phyloP scores from a whole-genome alignment of 1,140 invertebrate species.

The Sarcophaga bullata region DNA sequence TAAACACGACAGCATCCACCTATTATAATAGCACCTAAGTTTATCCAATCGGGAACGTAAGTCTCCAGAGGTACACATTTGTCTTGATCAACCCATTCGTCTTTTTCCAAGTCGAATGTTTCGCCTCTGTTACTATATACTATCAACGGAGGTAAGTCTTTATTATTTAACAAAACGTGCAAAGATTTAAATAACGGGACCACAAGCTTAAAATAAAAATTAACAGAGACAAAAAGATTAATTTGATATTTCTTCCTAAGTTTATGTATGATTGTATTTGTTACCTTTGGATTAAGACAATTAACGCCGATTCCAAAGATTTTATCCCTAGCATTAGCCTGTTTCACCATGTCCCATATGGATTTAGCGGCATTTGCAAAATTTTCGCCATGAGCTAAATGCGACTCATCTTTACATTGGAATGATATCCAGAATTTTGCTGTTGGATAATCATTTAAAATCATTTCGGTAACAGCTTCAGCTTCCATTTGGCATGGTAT shows the following conservation, averaged over 20 bases:
- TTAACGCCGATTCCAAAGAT: constrained; percentile 87
- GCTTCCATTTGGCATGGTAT: constrained; percentile 87
- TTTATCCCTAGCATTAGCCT: constrained; percentile 68
- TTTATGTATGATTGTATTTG: neutral
- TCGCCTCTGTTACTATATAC: constrained; percentile 82
- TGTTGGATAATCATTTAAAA: constrained; percentile 76
- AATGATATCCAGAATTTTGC: constrained; percentile 80
- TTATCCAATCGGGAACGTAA: constrained; percentile 75
- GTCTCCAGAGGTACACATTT: constrained; percentile 67
- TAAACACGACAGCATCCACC: constrained; percentile 84
- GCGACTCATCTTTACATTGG: constrained; percentile 70
- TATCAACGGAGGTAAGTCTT: constrained; percentile 67
- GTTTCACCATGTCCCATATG: constrained; percentile 70
- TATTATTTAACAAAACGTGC: constrained; percentile 44
- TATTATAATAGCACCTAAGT: constrained; percentile 75
- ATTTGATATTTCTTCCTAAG: too few species aligned
- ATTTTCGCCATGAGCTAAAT: constrained; percentile 78
- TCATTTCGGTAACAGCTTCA: constrained; percentile 78
- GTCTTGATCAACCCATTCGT: constrained; percentile 70
- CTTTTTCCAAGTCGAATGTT: constrained; percentile 67
- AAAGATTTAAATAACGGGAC: constrained; percentile 69
- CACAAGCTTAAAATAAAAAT: constrained; percentile 61
- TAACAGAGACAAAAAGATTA: neutral
- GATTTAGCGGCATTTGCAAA: constrained; percentile 69
- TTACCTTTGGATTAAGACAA: constrained; percentile 75